Evolutionary conservation across 2,888 invertebrate species (phyloP).

Genomic region (Abscondita cerata): DNA sequence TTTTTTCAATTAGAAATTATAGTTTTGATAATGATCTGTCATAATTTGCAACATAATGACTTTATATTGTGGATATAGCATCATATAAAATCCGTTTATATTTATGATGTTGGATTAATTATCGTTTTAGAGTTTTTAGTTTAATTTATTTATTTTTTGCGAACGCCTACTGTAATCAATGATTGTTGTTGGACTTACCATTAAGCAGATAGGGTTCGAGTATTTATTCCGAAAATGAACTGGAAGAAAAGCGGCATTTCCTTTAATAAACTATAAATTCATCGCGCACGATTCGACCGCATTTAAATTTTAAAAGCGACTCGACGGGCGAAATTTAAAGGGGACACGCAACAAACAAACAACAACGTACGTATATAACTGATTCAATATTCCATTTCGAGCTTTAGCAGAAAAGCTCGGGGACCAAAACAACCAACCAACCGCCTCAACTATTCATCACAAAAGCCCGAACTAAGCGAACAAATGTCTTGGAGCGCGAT

Average conservation of each 20-base stretch:
- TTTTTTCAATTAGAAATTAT: background rate
- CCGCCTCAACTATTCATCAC: slow-evolving; percentile 40
- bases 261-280: no score
- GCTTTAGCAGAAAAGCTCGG: slow-evolving; percentile 25
- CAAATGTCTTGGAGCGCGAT: slow-evolving; percentile 39
- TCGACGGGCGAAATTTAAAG: slow-evolving; percentile 26
- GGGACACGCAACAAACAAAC: slow-evolving; percentile 25
- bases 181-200: no score
- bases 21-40: slow-evolving; percentile 9
- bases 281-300: slow-evolving; percentile 11
- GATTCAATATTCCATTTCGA: slow-evolving; percentile 41
- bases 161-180: no score
- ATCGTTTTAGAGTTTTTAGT: no score
- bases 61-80: slow-evolving; percentile 4
- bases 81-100: slow-evolving; percentile 9
- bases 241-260: no score
- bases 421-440: slow-evolving; percentile 17
- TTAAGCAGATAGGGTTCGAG: no score
- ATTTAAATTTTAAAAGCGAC: slow-evolving; percentile 30
- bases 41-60: slow-evolving; percentile 7
- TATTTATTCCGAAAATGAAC: no score
- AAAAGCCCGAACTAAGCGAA: slow-evolving; percentile 33
- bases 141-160: no score
- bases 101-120: slow-evolving; percentile 10
- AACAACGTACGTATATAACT: slow-evolving; percentile 32